phyloP scores from a whole-genome alignment of 2,888 invertebrate genomes.

The Rhagonycha lutea region DNA sequence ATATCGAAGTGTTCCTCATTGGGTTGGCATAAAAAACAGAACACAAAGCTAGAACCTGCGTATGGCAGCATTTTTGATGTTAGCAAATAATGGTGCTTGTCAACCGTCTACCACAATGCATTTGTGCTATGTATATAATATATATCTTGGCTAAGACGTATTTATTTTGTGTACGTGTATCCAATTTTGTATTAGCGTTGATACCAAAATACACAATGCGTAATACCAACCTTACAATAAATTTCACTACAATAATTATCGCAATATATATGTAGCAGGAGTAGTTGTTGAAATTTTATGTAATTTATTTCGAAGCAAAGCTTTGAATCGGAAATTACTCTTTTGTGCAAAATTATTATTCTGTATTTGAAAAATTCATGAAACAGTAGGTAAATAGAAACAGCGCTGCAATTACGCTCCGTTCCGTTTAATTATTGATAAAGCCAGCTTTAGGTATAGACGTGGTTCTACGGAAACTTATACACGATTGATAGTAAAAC shows the following conservation, averaged over 20 bases:
- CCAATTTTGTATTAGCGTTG: neutral
- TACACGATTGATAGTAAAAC: constrained; percentile 2
- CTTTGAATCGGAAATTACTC: neutral
- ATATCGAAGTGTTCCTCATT: constrained; percentile 24
- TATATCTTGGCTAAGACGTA: neutral
- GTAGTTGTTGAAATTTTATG: neutral
- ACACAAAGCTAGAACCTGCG: constrained; percentile 24
- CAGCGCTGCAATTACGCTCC: neutral
- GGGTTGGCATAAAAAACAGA: constrained; percentile 18
- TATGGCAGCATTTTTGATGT: constrained; percentile 29
- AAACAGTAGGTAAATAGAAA: neutral
- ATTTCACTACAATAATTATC: neutral
- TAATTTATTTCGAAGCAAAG: neutral
- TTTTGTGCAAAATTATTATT: neutral
- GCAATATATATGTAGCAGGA: neutral
- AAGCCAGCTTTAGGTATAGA: neutral
- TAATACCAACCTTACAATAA: neutral
- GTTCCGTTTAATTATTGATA: neutral
- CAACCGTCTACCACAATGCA: constrained; percentile 7
- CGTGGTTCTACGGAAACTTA: neutral
- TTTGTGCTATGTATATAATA: constrained; percentile 1
- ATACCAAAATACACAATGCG: neutral
- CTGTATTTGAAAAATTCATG: neutral
- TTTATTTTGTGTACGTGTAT: neutral
- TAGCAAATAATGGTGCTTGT: constrained; percentile 25